Evolutionary conservation across 2,888 invertebrate species (phyloP).

Genomic region (Agrilus biguttatus): DNA sequence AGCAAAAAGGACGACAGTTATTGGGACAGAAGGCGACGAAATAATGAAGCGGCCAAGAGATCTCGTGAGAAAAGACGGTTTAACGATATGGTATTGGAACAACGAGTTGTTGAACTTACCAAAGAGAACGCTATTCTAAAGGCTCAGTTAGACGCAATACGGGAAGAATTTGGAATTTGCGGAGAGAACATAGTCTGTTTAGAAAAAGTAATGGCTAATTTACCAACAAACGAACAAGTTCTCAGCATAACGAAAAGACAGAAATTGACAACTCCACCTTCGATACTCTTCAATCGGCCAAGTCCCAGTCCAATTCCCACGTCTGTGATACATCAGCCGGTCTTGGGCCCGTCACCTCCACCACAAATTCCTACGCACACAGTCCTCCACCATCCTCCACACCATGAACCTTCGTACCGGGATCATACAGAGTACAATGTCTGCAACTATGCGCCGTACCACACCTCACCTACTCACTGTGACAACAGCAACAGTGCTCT

Average conservation of each 20-base stretch:
- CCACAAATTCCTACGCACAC: conserved; percentile 37
- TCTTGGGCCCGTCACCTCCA: conserved; percentile 32
- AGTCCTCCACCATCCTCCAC: conserved; percentile 35
- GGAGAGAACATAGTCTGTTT: conserved; percentile 77
- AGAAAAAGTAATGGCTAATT: conserved; percentile 74
- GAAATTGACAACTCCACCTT: conserved; percentile 33
- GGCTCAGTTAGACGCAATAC: conserved; percentile 82
- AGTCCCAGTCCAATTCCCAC: conserved; percentile 41
- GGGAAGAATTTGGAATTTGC: conserved; percentile 83
- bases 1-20: conserved; percentile 94
- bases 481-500: conserved; percentile 47
- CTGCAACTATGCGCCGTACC: conserved; percentile 24
- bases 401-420: conserved; percentile 35
- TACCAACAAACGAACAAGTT: conserved; percentile 75
- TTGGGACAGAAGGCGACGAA: conserved; percentile 90
- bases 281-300: conserved; percentile 40
- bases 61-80: conserved; percentile 92
- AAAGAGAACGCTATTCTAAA: conserved; percentile 91
- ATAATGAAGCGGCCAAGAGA: conserved; percentile 94
- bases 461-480: conserved; percentile 16
- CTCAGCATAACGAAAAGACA: conserved; percentile 69
- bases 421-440: conserved; percentile 32
- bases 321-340: conserved; percentile 45
- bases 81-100: conserved; percentile 93
- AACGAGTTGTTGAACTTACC: conserved; percentile 83